Evolutionary conservation across 2,888 invertebrate species (phyloP).

Genomic region (Sphinx pinastri): DNA sequence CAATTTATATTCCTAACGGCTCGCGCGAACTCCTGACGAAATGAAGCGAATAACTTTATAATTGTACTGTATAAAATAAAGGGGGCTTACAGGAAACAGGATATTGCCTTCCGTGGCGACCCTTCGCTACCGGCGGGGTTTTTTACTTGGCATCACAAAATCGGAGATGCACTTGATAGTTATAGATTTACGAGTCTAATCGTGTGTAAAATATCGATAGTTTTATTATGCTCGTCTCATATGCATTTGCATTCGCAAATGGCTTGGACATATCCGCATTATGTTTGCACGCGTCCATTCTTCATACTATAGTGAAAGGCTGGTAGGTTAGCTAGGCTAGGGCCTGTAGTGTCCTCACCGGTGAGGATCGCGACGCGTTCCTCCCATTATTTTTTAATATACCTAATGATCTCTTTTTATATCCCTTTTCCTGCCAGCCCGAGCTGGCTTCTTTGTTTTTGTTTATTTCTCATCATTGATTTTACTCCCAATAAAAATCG

Average conservation of each 20-base stretch:
- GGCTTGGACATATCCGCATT: too few species aligned
- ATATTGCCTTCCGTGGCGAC: slow-evolving; percentile 80
- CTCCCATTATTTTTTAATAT: too few species aligned
- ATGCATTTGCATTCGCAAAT: background rate
- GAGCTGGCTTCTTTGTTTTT: too few species aligned
- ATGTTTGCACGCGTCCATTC: too few species aligned
- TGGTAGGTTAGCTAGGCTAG: too few species aligned
- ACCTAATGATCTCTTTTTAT: too few species aligned
- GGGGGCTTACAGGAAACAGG: slow-evolving; percentile 75
- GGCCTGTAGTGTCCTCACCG: too few species aligned
- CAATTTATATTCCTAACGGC: slow-evolving; percentile 66
- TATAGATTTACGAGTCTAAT: slow-evolving; percentile 18
- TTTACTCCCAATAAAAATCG: too few species aligned
- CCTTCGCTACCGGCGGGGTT: slow-evolving; percentile 34
- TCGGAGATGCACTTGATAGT: slow-evolving; percentile 7
- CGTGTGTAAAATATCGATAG: slow-evolving; percentile 14
- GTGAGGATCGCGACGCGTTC: too few species aligned
- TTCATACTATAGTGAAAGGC: too few species aligned
- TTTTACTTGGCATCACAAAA: slow-evolving; percentile 10
- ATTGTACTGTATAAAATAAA: slow-evolving; percentile 73
- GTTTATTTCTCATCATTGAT: too few species aligned
- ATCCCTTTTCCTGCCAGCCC: too few species aligned
- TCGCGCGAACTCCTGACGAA: slow-evolving; percentile 27
- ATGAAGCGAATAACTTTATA: slow-evolving; percentile 42
- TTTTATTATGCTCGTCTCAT: background rate